These are phyloP conservation scores for Agriopis leucophaearia DNA, from an alignment of 2,888 invertebrate species.

Conservation along the genomic window DNA sequence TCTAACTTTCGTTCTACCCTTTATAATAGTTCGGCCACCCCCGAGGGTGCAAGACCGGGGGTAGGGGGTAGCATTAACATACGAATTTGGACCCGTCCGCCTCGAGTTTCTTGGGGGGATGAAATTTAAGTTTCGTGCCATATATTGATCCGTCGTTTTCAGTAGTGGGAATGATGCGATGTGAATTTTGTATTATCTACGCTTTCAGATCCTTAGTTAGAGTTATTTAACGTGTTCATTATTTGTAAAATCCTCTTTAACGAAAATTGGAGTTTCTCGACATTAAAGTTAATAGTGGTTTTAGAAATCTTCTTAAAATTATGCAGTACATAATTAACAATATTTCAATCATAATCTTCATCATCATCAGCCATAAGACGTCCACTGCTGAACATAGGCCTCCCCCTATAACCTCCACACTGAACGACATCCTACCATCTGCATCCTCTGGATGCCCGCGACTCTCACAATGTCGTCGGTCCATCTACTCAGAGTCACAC, in stretches of 20 bases:
- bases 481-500: no score
- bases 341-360: no score
- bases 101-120: slow-evolving; percentile 81
- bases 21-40: slow-evolving; percentile 85
- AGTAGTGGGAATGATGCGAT: slow-evolving; percentile 62
- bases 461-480: no score
- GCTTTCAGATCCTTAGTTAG: neutral
- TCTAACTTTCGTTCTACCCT: slow-evolving; percentile 87
- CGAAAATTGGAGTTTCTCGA: no score
- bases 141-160: slow-evolving; percentile 79
- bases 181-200: slow-evolving; percentile 34
- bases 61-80: slow-evolving; percentile 78
- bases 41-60: slow-evolving; percentile 64
- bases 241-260: neutral
- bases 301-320: no score
- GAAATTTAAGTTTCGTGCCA: slow-evolving; percentile 83
- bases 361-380: no score
- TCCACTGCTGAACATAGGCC: no score
- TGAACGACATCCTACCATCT: no score
- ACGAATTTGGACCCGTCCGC: slow-evolving; percentile 81
- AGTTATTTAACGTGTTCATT: neutral
- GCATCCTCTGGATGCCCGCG: no score
- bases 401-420: no score
- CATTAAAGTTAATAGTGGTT: no score
- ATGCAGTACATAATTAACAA: no score